Percentiles rank a stretch among this genome's conserved stretches.
Evolutionary conservation across 2,113 vertebrate genomes (phyloP).

Genomic region (Dasypus novemcinctus): DNA sequence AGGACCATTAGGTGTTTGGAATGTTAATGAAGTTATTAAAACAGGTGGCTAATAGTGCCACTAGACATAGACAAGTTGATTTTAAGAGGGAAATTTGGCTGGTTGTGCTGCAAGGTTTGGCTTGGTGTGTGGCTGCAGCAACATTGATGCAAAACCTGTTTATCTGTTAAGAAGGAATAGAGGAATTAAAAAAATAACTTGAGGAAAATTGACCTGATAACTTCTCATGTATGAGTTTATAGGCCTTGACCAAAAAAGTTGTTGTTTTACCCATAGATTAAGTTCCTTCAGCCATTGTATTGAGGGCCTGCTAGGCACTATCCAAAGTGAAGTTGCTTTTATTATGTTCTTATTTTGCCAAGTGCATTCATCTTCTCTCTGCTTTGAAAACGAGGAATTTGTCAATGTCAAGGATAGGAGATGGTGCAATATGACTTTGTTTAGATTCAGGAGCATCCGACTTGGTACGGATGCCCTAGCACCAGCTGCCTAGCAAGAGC

Average conservation of each 20-base stretch:
- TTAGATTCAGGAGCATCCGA: not conserved
- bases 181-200: slow-evolving; percentile 28
- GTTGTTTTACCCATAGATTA: not conserved
- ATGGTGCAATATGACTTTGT: not conserved
- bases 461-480: not conserved
- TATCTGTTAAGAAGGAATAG: slow-evolving; percentile 10
- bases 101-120: not conserved
- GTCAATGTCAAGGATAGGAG: slow-evolving; percentile 64
- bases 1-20: not conserved
- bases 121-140: not conserved
- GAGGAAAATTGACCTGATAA: not conserved
- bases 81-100: not conserved
- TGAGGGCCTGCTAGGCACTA: not conserved
- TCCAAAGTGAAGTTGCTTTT: not conserved
- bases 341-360: slow-evolving; percentile 44
- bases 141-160: not conserved
- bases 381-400: slow-evolving; percentile 52
- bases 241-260: slow-evolving; percentile 29
- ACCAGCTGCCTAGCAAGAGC: not conserved
- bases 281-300: not conserved
- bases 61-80: not conserved
- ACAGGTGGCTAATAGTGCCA: not conserved
- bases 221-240: not conserved
- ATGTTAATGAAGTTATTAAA: slow-evolving; percentile 24
- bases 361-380: slow-evolving; percentile 58